A percentile compares a stretch with the other conserved stretches of the same genome.
phyloP scores from a whole-genome alignment of 2,888 invertebrate species.

The Eubasilissa splendida region DNA sequence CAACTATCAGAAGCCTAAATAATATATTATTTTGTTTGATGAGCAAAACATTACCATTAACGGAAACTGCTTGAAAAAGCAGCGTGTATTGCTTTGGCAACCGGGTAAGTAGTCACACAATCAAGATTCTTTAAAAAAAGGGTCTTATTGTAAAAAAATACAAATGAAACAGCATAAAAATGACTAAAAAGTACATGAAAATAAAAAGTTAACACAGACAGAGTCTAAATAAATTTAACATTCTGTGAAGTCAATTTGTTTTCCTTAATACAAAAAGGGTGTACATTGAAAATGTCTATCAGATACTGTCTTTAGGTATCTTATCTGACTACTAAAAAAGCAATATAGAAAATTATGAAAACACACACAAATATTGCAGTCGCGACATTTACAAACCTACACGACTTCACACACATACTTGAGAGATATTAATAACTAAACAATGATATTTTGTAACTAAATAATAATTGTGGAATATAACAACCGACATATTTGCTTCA shows the following conservation, averaged over 20 bases:
- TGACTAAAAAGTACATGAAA: neutral
- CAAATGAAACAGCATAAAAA: neutral
- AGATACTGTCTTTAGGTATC: slow-evolving; percentile 8
- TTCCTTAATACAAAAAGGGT: slow-evolving; percentile 8
- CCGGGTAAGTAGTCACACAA: neutral
- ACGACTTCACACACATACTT: slow-evolving; percentile 23
- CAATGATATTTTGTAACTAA: slow-evolving; percentile 45
- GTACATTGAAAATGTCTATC: slow-evolving; percentile 15
- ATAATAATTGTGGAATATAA: slow-evolving; percentile 46
- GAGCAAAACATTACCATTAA: too few relatives aligned
- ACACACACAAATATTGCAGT: slow-evolving; percentile 11
- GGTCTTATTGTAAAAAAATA: slow-evolving; percentile 1
- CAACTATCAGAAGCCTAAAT: too few relatives aligned
- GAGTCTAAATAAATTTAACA: slow-evolving; percentile 31
- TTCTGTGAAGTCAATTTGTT: slow-evolving; percentile 7
- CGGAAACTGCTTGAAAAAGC: too few relatives aligned
- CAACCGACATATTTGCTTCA: slow-evolving; percentile 48
- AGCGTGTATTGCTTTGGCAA: too few relatives aligned
- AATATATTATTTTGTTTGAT: too few relatives aligned
- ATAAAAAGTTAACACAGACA: slow-evolving; percentile 25
- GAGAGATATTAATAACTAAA: slow-evolving; percentile 29
- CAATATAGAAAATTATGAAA: neutral
- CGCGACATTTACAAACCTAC: slow-evolving; percentile 8
- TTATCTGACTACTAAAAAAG: slow-evolving; percentile 21
- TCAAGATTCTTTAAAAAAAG: neutral